Base-by-base conservation (phyloP, 2,113 vertebrate species). In the Trochalopteron elliotii region DNA sequence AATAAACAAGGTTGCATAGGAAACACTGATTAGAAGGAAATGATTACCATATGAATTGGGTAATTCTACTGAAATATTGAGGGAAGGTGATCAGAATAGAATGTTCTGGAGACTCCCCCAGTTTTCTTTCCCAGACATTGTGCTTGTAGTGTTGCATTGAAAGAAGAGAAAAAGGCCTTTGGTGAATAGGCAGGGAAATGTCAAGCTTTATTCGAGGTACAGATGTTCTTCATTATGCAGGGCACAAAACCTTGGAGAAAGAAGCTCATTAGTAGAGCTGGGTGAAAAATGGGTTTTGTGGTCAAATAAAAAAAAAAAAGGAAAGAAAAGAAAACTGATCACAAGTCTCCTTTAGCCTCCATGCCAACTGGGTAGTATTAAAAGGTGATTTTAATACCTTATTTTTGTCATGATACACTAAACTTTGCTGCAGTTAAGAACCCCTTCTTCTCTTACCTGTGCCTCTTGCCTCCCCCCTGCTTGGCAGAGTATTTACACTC, bases 21-120 rank as follows among this genome's bases (percentile, higher is more conserved):
- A 89, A 95, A 90, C 67, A 74, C 7, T 88, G 91, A 94, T 96
- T 86, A 88, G 78, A 91, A 96, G 87, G 67, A 96, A 96, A 96
- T 86, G 0, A 94, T 96, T 96, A 94, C 91, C 84, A 95, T 83
- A 89, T 93, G 94, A 96, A 96, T 47, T 83, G 75, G 50, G 50
- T 69, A 63, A 94, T 90, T 91, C 53, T 65, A 33, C 50, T 95
- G 85, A 87, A 88, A 87, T 87, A 90, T 59, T 93, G 86, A 83
- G 27, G 55, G 70, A 94, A 94, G 75, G 87, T 93, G 92, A 87
- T 65, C 83, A 86, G 90, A 93, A 91, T 25, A 85, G 90, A 89
- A 94, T 77, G 81, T 94, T 91, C 89, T 93, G 67, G 67, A 94
- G 45, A 42, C 63, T 75, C 44, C 3, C 24, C 45, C 75, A 83